These are phyloP conservation scores for Heliconius cydno DNA, from an alignment of 2,888 invertebrate genomes.

Conservation along the genomic window DNA sequence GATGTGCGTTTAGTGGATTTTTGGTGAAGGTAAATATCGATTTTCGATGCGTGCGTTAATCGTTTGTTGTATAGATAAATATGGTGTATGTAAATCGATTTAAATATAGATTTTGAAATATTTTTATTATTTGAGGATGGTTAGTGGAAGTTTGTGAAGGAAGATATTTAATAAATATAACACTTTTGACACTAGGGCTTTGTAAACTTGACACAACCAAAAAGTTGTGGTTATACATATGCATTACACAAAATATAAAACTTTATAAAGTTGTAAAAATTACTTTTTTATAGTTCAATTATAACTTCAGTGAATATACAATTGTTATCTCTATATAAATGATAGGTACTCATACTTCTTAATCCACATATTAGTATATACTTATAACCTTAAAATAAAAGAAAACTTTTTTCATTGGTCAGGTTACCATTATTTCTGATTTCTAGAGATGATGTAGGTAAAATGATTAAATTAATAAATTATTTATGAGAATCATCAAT, in stretches of 20 bases:
- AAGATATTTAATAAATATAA: neutral
- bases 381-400: too few relatives aligned
- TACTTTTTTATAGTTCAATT: neutral
- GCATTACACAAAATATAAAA: too few relatives aligned
- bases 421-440: too few relatives aligned
- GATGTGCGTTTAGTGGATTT: constrained; percentile 59
- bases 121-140: neutral
- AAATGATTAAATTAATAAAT: too few relatives aligned
- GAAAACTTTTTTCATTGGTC: too few relatives aligned
- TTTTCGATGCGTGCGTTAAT: constrained; percentile 36
- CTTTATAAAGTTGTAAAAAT: neutral
- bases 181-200: neutral
- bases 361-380: too few relatives aligned
- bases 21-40: constrained; percentile 59
- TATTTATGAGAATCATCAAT: too few relatives aligned
- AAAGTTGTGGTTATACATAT: neutral
- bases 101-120: constrained; percentile 9
- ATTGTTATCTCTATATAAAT: neutral
- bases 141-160: neutral
- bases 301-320: neutral
- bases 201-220: neutral
- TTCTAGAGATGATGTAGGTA: too few relatives aligned
- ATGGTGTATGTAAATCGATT: constrained; percentile 26
- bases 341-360: too few relatives aligned
- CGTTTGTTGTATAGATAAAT: neutral